These are phyloP conservation scores for Drosophila neotestacea DNA, from an alignment of 2,888 invertebrate species.

Conservation along the genomic window DNA sequence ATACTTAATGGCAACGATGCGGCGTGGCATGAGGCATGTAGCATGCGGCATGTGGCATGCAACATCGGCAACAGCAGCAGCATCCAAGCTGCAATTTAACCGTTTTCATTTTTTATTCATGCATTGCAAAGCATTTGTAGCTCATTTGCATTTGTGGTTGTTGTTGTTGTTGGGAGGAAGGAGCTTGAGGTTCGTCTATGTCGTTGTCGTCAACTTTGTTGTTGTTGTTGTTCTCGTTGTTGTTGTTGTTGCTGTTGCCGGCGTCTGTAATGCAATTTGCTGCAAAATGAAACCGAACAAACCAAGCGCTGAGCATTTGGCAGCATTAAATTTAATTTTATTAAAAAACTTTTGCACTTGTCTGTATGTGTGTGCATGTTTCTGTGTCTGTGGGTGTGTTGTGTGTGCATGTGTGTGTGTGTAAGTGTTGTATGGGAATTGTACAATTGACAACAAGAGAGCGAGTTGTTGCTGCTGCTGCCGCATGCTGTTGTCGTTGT, in stretches of 20 bases:
- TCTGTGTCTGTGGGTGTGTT: slow-evolving; percentile 26
- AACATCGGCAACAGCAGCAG: slow-evolving; percentile 8
- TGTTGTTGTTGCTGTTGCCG: slow-evolving; percentile 20
- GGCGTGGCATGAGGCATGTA: slow-evolving; percentile 12
- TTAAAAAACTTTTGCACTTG: slow-evolving; percentile 70
- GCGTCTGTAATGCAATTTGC: slow-evolving; percentile 76
- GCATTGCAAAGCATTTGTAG: slow-evolving; percentile 76
- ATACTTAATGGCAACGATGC: slow-evolving; percentile 41
- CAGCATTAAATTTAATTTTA: slow-evolving; percentile 78
- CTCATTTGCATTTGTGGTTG: slow-evolving; percentile 74
- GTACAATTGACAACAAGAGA: slow-evolving; percentile 74
- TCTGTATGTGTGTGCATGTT: slow-evolving; percentile 18
- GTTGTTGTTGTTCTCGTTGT: slow-evolving; percentile 24
- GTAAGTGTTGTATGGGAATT: slow-evolving; percentile 64
- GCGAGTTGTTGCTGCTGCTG: slow-evolving; percentile 54
- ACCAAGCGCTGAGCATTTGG: slow-evolving; percentile 68
- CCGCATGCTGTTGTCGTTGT: slow-evolving; percentile 51
- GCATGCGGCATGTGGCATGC: slow-evolving; percentile 29
- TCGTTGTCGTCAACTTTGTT: not conserved
- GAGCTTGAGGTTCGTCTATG: slow-evolving; percentile 6
- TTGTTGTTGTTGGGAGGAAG: slow-evolving; percentile 20
- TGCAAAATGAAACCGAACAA: slow-evolving; percentile 69
- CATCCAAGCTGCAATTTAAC: slow-evolving; percentile 64
- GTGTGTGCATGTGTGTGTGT: slow-evolving; percentile 22
- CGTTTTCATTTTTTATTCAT: slow-evolving; percentile 75